Evolutionary conservation across 2,888 invertebrate genomes (phyloP).

Genomic region (Ferdinandea cuprea): DNA sequence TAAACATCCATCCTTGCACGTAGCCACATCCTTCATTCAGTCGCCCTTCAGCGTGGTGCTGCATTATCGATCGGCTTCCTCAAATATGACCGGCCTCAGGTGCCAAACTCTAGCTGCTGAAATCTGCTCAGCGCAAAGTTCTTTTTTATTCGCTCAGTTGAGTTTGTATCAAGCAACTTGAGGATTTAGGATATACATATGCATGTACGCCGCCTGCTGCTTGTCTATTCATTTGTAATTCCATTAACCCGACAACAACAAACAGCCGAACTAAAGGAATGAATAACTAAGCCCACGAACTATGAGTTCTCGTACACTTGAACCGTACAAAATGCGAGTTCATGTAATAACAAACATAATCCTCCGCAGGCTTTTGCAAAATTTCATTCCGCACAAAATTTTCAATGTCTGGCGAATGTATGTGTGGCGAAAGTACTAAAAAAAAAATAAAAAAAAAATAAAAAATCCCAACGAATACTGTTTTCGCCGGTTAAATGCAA

Average conservation of each 20-base stretch:
- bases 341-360: conserved; percentile 41
- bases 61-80: conserved; percentile 46
- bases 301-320: conserved; percentile 39
- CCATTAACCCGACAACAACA: conserved; percentile 42
- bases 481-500: conserved; percentile 44
- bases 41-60: conserved; percentile 42
- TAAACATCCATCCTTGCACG: conserved; percentile 42
- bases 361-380: conserved; percentile 28
- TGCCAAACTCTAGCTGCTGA: background rate
- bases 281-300: conserved; percentile 23
- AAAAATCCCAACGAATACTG: conserved; percentile 16
- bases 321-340: conserved; percentile 27
- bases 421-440: background rate
- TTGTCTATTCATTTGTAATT: conserved; percentile 50
- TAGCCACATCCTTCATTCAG: conserved; percentile 25
- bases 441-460: no score
- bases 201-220: no score
- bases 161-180: conserved; percentile 8
- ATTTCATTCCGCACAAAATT: conserved; percentile 31
- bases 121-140: background rate
- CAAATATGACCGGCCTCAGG: conserved; percentile 13
- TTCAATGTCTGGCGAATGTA: no score
- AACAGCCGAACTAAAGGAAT: conserved; percentile 12
- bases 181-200: conserved; percentile 37
- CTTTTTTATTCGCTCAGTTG: background rate